A percentile compares a stretch with the other conserved stretches of the same genome.
phyloP scores from a whole-genome alignment of 2,113 vertebrate species.

The Otocyon megalotis region DNA sequence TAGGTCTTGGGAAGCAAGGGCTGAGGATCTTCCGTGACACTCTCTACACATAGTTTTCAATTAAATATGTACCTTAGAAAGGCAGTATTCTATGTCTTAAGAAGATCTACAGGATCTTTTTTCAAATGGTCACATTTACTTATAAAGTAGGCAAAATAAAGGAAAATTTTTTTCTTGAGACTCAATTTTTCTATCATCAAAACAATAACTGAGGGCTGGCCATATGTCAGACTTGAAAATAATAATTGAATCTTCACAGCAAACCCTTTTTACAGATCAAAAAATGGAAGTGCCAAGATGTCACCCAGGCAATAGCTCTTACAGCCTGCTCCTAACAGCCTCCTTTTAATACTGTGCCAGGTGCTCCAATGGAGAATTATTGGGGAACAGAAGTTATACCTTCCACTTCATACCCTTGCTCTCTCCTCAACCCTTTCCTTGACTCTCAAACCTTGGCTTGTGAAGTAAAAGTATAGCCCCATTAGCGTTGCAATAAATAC shows the following conservation, averaged over 20 bases:
- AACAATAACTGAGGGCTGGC: background rate
- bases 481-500: background rate
- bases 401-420: rapidly evolving
- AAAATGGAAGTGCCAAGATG: background rate
- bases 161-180: background rate
- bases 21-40: background rate
- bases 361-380: no score
- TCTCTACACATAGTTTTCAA: background rate
- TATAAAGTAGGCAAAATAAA: background rate
- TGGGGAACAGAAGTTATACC: background rate
- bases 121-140: background rate
- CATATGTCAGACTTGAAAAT: background rate
- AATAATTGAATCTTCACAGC: background rate
- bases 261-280: background rate
- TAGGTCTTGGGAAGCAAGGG: background rate
- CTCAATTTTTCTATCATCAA: background rate
- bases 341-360: background rate
- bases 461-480: background rate
- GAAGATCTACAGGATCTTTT: background rate
- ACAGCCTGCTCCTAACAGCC: background rate
- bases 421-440: background rate
- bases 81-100: background rate
- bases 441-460: background rate
- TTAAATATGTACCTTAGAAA: background rate
- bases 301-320: background rate